Conservation (phyloP, 2,797 vertebrate species). For the Chaunax sp. region DNA sequence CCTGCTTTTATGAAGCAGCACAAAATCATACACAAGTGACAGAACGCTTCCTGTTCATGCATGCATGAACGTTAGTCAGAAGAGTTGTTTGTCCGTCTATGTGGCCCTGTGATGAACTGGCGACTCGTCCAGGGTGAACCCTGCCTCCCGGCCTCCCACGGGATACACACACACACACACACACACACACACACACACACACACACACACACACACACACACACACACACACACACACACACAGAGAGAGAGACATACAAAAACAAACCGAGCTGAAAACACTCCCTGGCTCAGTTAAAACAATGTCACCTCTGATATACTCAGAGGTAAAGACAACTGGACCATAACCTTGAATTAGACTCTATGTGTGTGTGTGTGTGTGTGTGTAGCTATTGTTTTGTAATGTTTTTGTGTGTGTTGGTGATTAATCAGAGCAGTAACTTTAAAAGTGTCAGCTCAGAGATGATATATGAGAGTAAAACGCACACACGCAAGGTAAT, state of each 20-base stretch:
- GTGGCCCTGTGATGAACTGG: too few relatives aligned
- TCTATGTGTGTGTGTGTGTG: background rate
- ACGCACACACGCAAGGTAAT: background rate
- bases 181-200: too few relatives aligned
- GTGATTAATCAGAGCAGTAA: conserved; percentile 53
- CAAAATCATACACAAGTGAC: too few relatives aligned
- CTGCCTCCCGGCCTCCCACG: too few relatives aligned
- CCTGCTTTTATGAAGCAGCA: too few relatives aligned
- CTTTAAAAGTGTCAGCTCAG: conserved; percentile 32
- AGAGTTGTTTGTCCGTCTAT: too few relatives aligned
- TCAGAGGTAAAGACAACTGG: conserved; percentile 28
- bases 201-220: too few relatives aligned
- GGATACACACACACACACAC: too few relatives aligned
- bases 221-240: background rate
- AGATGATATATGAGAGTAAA: conserved; percentile 43
- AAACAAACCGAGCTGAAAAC: conserved; percentile 9
- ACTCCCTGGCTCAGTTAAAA: conserved; percentile 18
- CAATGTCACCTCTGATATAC: conserved; percentile 36
- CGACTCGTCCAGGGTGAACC: too few relatives aligned
- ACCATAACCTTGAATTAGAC: conserved; percentile 42
- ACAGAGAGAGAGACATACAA: background rate
- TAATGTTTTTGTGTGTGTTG: conserved; percentile 22
- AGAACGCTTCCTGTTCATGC: too few relatives aligned
- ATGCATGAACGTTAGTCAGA: too few relatives aligned
- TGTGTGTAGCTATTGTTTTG: background rate